Base-by-base conservation (phyloP, 2,888 invertebrate species). In the Malachius bipustulatus region DNA sequence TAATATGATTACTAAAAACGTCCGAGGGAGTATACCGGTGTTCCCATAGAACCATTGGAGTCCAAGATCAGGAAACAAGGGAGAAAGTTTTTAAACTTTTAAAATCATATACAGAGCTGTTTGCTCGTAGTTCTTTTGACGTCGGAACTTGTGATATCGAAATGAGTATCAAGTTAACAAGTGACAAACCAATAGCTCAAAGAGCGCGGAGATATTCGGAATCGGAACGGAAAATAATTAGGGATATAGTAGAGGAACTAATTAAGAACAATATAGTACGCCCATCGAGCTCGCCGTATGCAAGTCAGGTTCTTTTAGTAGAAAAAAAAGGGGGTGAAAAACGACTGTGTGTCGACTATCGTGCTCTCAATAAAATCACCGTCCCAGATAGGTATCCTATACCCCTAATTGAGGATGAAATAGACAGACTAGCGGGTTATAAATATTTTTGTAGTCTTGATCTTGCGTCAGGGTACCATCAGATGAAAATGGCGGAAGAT, bases 271-370 rank as follows among this genome's bases (percentile, higher is more conserved):
- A 35, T 13, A 44, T 45, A 34, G 47, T 48, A 13, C 24, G 40
- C 26, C 34, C 36, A 32, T 43, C 44, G 34, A 51, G 46, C 51
- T 51, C 49, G 3, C 45, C 45, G n/a, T 51, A 47, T 39, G 42
- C 44, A 15, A 44, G 42, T 14, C 45, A 49, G 1, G 47, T 52
- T 14, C 47, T 52, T 2, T 26, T 50, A 11, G 40, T 46, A 4
- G 34, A 38, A 12, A 54, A 52, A 39, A 52, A 50, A 36, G 44
- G 35, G 9, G 50, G 52, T 19, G 49, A 49, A 4, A 30, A 37
- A 8, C 33, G 52, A 8, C 37, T 52, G 36, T 52, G 51, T 38
- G 40, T 52, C 1, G 51, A 56, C 38, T 54, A 46, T 32, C 30
- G 52, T 2, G 37, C 39, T 12, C 31, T 55, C 14, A 54, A 54